These are phyloP conservation scores for Periphyllus acericola DNA, from an alignment of 2,888 invertebrate genomes.

Conservation along the genomic window DNA sequence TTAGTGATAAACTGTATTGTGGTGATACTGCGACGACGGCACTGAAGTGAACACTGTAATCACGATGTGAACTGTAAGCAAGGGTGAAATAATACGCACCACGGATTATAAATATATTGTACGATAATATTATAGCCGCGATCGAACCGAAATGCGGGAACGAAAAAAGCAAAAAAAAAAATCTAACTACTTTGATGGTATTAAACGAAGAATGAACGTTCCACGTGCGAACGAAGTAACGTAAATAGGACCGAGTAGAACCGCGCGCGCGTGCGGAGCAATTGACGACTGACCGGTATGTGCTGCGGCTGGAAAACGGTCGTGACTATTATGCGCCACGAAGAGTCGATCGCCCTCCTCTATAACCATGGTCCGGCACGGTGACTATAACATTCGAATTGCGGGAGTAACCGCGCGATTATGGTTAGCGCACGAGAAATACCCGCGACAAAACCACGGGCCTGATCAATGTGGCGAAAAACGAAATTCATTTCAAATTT, in stretches of 20 bases:
- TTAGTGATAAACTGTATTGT: no score
- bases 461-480: background rate
- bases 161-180: background rate
- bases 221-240: no score
- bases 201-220: no score
- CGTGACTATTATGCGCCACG: background rate
- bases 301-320: background rate
- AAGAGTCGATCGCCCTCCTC: background rate
- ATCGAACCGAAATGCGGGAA: background rate
- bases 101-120: background rate
- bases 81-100: background rate
- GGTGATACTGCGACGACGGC: no score
- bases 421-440: background rate
- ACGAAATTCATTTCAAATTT: background rate
- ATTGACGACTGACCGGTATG: constrained; percentile 34
- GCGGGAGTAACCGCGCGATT: background rate
- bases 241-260: background rate
- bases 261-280: background rate
- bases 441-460: background rate
- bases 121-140: background rate
- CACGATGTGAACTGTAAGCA: no score
- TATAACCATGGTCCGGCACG: no score
- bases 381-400: no score
- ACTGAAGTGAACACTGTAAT: no score
- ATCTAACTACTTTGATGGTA: no score